Evolutionary conservation across 2,797 vertebrate genomes (phyloP).

Genomic region (Petrocephalus schoutedeni): DNA sequence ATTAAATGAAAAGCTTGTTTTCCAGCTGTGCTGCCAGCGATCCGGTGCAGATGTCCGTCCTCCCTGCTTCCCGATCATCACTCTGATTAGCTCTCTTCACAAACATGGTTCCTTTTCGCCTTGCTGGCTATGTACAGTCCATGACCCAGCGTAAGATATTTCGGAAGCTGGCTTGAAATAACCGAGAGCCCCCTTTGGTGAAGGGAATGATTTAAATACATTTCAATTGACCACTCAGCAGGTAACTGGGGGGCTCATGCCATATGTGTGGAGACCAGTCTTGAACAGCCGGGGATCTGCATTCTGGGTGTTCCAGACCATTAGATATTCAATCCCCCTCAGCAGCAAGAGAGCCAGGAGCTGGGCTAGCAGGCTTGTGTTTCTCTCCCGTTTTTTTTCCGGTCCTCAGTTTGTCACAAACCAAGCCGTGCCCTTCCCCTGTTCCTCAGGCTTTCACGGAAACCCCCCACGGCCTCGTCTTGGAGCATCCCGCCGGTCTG

Average conservation of each 20-base stretch:
- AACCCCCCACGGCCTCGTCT: neutral
- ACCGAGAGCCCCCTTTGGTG: neutral
- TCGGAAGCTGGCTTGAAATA: neutral
- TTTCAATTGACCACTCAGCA: neutral
- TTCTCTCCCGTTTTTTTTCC: neutral
- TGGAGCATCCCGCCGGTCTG: neutral
- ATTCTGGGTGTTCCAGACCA: neutral
- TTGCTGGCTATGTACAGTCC: neutral
- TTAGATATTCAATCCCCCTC: neutral
- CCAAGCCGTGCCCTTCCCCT: neutral
- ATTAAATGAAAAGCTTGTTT: neutral
- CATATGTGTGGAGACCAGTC: neutral
- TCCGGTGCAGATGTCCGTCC: neutral
- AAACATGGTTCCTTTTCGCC: neutral
- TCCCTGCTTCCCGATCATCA: neutral
- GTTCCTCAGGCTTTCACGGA: neutral
- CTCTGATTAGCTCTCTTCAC: neutral
- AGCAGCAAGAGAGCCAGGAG: neutral
- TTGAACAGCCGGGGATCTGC: neutral
- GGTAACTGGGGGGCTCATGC: neutral
- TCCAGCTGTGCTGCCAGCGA: neutral
- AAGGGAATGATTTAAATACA: neutral
- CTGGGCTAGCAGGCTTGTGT: neutral
- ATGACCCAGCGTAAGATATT: neutral
- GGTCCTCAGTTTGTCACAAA: neutral